Base-by-base conservation (phyloP, 2,113 vertebrate genomes). In the Taurulus bubalis region DNA sequence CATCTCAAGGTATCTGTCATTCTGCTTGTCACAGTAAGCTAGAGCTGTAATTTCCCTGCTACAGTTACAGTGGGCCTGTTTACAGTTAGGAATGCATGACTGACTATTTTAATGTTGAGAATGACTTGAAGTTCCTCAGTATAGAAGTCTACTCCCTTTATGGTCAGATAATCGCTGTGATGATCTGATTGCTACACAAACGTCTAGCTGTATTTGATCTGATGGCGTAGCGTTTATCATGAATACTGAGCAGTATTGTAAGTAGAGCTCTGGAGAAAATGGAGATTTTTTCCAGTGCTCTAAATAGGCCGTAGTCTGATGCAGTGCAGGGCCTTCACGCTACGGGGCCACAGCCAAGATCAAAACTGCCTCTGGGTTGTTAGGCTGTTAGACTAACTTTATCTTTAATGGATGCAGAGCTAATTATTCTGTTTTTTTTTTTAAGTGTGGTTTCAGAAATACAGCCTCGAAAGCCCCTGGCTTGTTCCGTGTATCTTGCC, bases 401-500 rank as follows among this genome's bases (percentile, higher is more conserved):
- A 74, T 85, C 80, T 84, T 63, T 40, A 53, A 11, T 65, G 28
- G 60, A 73, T 3, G 12, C 77, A 78, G 63, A 80, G 69, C 71
- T 74, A 76, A 67, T 84, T 30, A 77, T 34, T 81, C 9, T 75
- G 6, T 70, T 88, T 51, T 72, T 88, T 20, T 77, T 62, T 47
- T 42, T 30, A 64, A 66, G 26, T 89, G 74, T 1, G 7, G 69
- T 90, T 78, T 86, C 62, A 76, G 55, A 78, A 72, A 89, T 74
- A 64, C 15, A 70, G 68, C 56, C 10, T 47, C 3, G 0, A 75
- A 88, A 90, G 71, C 80, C 81, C 76, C 53, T 20, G 70, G 84
- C 87, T 82, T 90, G 77, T 76, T 91, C 82, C 71, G 68, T 56
- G 65, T 38, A 20, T 78, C 59, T 32, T 71, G 79, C 60, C 80